Conservation (phyloP, 2,888 invertebrate genomes). For the Flexamia atlantica region DNA sequence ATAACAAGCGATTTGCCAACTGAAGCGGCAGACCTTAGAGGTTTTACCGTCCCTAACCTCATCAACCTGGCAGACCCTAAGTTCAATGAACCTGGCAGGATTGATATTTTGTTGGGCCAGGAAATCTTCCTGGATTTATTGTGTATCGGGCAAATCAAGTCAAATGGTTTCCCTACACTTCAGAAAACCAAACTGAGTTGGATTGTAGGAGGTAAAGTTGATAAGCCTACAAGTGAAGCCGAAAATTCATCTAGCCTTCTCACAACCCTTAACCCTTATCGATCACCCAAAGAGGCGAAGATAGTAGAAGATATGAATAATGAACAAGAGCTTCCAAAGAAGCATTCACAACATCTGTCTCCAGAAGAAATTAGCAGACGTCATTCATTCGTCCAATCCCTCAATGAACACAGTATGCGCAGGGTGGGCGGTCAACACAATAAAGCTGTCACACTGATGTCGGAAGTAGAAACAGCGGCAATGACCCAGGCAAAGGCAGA, state of each 20-base stretch:
- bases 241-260: not conserved
- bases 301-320: too few species aligned
- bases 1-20: conserved; percentile 67
- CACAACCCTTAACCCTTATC: conserved; percentile 2
- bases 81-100: conserved; percentile 61
- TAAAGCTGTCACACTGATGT: too few species aligned
- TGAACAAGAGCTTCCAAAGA: too few species aligned
- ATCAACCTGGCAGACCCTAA: conserved; percentile 67
- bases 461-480: too few species aligned
- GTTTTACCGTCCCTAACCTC: conserved; percentile 65
- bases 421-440: too few species aligned
- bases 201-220: conserved; percentile 63
- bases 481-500: too few species aligned
- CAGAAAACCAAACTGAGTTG: conserved; percentile 67
- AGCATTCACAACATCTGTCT: too few species aligned
- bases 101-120: conserved; percentile 68
- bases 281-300: too few species aligned
- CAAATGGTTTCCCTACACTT: conserved; percentile 43
- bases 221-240: not conserved
- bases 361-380: too few species aligned
- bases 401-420: too few species aligned
- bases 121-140: conserved; percentile 66
- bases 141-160: conserved; percentile 57
- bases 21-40: conserved; percentile 57
- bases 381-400: too few species aligned